Percentiles rank a stretch among this genome's conserved stretches.
phyloP scores from a whole-genome alignment of 2,888 invertebrate genomes.

The Oscheius myriophilus region DNA sequence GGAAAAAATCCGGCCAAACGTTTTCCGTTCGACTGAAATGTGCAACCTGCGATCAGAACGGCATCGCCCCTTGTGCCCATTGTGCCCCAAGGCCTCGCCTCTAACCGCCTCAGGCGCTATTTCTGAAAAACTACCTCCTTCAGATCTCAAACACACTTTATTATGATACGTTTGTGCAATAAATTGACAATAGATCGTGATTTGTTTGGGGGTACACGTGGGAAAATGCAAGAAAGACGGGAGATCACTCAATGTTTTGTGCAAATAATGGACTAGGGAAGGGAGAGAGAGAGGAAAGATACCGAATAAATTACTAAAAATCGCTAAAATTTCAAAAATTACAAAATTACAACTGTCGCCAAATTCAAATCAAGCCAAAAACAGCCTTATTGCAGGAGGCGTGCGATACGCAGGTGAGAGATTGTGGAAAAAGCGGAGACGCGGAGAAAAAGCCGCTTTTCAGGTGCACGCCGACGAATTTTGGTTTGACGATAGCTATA shows the following conservation, averaged over 20 bases:
- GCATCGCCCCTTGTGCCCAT: slow-evolving; percentile 86
- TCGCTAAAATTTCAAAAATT: slow-evolving; percentile 28
- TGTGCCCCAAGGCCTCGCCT: slow-evolving; percentile 74
- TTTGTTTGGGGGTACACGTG: background rate
- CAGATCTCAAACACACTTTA: background rate
- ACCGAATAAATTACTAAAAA: background rate
- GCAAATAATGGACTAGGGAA: background rate
- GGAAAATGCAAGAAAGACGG: background rate
- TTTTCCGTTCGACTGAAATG: slow-evolving; percentile 78
- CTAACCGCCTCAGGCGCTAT: slow-evolving; percentile 1
- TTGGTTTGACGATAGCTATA: no score
- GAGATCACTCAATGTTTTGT: no score
- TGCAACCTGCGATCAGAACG: slow-evolving; percentile 94
- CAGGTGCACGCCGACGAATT: no score
- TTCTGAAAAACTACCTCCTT: background rate
- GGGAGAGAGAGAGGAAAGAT: no score
- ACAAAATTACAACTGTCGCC: background rate
- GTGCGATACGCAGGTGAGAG: no score
- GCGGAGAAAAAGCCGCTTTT: no score
- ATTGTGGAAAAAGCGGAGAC: no score
- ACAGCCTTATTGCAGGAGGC: no score
- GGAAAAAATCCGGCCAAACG: slow-evolving; percentile 29
- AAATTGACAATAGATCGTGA: background rate
- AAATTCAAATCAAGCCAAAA: no score
- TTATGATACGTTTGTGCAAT: background rate